phyloP scores from a whole-genome alignment of 2,797 vertebrate genomes.

The Gouania willdenowi region DNA sequence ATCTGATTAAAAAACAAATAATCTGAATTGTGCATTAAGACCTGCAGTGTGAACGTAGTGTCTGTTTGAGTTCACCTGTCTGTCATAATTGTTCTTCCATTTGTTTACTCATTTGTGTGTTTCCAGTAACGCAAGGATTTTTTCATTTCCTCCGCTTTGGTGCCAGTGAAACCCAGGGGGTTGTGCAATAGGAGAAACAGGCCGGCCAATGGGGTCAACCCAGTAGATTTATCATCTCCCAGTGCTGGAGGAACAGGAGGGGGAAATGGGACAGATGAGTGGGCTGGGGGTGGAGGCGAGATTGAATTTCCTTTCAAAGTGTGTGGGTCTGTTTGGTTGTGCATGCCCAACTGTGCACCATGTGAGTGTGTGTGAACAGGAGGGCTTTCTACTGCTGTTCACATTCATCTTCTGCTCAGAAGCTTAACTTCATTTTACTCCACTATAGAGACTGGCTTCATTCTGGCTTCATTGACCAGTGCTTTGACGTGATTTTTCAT shows the following conservation, averaged over 20 bases:
- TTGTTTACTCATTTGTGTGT: slow-evolving; percentile 23
- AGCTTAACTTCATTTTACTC: slow-evolving; percentile 29
- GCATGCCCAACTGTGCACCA: slow-evolving; percentile 2
- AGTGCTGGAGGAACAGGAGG: slow-evolving; percentile 26
- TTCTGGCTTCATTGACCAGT: slow-evolving; percentile 18
- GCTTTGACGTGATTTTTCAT: slow-evolving; percentile 13
- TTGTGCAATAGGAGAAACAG: slow-evolving; percentile 51
- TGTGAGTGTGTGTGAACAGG: not conserved
- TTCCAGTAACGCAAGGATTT: slow-evolving; percentile 20
- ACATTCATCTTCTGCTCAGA: slow-evolving; percentile 32
- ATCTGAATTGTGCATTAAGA: no score
- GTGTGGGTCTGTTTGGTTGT: slow-evolving; percentile 13
- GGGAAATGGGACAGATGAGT: slow-evolving; percentile 43
- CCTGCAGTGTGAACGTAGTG: no score
- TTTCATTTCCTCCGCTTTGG: slow-evolving; percentile 45
- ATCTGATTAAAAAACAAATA: no score
- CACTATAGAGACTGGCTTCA: slow-evolving; percentile 15
- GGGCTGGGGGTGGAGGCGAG: slow-evolving; percentile 41
- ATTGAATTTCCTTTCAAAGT: slow-evolving; percentile 52
- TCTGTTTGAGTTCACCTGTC: slow-evolving; percentile 17
- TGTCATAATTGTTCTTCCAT: slow-evolving; percentile 17
- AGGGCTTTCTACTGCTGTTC: not conserved
- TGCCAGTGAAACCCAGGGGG: slow-evolving; percentile 35
- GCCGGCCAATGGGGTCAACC: slow-evolving; percentile 26
- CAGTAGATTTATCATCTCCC: slow-evolving; percentile 53